Conservation (phyloP, 1,140 invertebrate species). For the Magallana ariakensis region DNA sequence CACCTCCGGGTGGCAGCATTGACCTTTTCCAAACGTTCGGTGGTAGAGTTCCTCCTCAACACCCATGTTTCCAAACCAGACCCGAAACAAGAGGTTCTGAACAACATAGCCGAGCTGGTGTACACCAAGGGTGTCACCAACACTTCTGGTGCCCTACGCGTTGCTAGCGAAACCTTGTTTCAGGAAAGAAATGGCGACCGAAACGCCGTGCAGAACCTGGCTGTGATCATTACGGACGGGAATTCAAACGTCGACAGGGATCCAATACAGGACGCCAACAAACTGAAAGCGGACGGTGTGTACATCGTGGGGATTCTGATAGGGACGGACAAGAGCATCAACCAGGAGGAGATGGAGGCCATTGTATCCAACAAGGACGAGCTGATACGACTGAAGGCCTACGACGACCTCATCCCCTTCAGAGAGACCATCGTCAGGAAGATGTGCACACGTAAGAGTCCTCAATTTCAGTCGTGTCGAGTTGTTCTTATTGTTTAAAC, state of each 20-base stretch:
- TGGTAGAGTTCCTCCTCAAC: conserved; percentile 45
- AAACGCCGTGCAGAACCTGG: conserved; percentile 44
- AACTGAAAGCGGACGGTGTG: conserved; percentile 35
- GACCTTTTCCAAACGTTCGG: conserved; percentile 33
- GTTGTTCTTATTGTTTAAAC: not conserved
- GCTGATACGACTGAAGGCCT: not conserved
- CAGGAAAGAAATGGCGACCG: conserved; percentile 51
- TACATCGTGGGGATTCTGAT: conserved; percentile 42
- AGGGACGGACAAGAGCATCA: conserved; percentile 26
- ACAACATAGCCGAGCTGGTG: conserved; percentile 33
- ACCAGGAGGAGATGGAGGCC: not conserved
- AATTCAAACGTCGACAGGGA: conserved; percentile 44
- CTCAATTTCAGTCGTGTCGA: not conserved
- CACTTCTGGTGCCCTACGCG: conserved; percentile 41
- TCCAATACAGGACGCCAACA: conserved; percentile 24
- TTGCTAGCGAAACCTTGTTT: conserved; percentile 29
- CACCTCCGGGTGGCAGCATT: conserved; percentile 41
- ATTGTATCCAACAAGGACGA: conserved; percentile 33
- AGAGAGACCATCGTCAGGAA: conserved; percentile 15
- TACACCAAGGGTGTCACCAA: conserved; percentile 48
- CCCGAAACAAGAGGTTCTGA: conserved; percentile 8
- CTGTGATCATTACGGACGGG: conserved; percentile 51
- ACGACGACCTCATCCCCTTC: conserved; percentile 21
- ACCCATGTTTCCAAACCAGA: conserved; percentile 6
- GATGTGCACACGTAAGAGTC: conserved; percentile 44